Conservation (phyloP, 2,888 invertebrate species). For the Mechanitis mazaeus region DNA sequence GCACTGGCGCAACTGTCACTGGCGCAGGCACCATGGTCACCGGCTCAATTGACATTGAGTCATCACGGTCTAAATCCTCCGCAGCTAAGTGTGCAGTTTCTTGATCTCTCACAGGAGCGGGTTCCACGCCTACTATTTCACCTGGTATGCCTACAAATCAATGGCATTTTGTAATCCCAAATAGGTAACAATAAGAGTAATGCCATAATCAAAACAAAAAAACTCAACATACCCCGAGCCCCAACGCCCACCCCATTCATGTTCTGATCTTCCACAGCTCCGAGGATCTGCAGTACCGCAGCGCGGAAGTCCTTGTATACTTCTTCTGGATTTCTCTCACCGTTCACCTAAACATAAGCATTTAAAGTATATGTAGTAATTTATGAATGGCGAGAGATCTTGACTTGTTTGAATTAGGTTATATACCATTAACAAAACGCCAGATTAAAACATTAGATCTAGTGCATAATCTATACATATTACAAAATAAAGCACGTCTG, state of each 20-base stretch:
- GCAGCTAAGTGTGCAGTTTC: slow-evolving; percentile 28
- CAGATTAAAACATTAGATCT: too few species aligned
- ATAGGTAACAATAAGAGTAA: too few species aligned
- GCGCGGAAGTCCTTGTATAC: slow-evolving; percentile 91
- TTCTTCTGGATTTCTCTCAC: slow-evolving; percentile 90
- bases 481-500: too few species aligned
- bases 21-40: slow-evolving; percentile 14
- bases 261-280: slow-evolving; percentile 81
- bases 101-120: slow-evolving; percentile 55
- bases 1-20: slow-evolving; percentile 14
- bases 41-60: slow-evolving; percentile 18
- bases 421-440: too few species aligned
- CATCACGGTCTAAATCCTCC: slow-evolving; percentile 30
- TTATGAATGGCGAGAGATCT: too few species aligned
- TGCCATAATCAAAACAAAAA: too few species aligned
- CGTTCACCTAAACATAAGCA: slow-evolving; percentile 82
- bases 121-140: slow-evolving; percentile 78
- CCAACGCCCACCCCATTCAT: slow-evolving; percentile 77
- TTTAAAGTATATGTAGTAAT: not conserved
- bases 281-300: slow-evolving; percentile 85
- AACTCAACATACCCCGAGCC: slow-evolving; percentile 58
- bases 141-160: slow-evolving; percentile 67
- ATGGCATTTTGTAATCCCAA: not conserved
- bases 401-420: too few species aligned
- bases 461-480: too few species aligned